Evolutionary conservation across 1,140 invertebrate genomes (phyloP).

Genomic region (Brachionus rubens): DNA sequence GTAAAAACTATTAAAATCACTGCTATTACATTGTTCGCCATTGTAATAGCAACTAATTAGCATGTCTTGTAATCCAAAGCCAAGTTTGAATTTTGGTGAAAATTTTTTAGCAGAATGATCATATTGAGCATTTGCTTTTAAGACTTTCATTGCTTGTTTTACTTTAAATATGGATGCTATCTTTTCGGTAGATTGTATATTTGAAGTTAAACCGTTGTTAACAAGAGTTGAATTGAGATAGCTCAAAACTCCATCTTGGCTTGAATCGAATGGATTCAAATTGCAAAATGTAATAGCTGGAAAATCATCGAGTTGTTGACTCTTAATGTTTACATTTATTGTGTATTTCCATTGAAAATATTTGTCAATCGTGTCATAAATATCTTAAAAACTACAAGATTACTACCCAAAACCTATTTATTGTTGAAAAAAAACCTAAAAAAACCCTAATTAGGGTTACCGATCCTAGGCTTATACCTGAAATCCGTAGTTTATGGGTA

Average conservation of each 20-base stretch:
- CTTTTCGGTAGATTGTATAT: not conserved
- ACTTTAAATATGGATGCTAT: not conserved
- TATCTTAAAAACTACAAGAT: not conserved
- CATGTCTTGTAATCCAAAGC: not conserved
- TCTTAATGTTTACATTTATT: not conserved
- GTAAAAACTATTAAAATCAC: not conserved
- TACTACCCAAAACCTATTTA: not conserved
- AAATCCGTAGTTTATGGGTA: too few relatives aligned
- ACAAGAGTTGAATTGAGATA: not conserved
- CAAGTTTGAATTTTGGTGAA: not conserved
- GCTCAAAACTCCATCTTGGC: not conserved
- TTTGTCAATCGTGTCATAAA: not conserved
- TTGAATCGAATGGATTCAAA: constrained; percentile 39
- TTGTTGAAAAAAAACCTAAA: not conserved
- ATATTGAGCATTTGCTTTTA: not conserved
- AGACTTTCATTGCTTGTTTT: not conserved
- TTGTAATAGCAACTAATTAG: constrained; percentile 28
- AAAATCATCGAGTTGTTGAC: not conserved
- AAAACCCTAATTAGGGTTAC: not conserved
- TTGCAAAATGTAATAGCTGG: constrained; percentile 32
- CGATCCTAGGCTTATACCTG: not conserved
- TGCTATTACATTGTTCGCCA: not conserved
- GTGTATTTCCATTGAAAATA: not conserved
- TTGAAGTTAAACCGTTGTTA: not conserved
- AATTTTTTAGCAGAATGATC: not conserved